Percentiles rank a stretch among this genome's conserved stretches.
Conservation (phyloP, 2,888 invertebrate genomes). For the Labia minor region DNA sequence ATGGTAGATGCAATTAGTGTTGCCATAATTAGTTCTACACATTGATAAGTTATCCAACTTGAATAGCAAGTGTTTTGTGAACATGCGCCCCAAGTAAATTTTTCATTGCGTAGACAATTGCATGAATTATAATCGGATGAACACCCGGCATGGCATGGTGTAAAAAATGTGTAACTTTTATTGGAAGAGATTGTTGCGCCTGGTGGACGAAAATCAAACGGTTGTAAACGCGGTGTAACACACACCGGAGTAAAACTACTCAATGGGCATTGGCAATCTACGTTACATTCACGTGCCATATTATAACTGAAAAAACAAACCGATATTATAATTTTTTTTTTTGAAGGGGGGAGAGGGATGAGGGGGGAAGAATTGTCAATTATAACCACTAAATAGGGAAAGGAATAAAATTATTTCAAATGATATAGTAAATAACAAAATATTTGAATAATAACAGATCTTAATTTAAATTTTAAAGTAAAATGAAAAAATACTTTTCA, state of each 20-base stretch:
- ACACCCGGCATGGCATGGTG: constrained; percentile 66
- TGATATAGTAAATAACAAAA: no score
- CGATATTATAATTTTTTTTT: no score
- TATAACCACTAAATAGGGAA: no score
- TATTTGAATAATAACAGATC: no score
- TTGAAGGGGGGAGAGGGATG: no score
- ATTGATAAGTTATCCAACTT: constrained; percentile 39
- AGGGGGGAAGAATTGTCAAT: no score
- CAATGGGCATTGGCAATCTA: constrained; percentile 42
- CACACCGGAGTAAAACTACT: constrained; percentile 53
- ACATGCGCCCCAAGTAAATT: constrained; percentile 43
- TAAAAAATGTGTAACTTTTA: constrained; percentile 48
- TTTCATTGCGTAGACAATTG: constrained; percentile 31
- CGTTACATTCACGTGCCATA: constrained; percentile 43
- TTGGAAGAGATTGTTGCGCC: constrained; percentile 34
- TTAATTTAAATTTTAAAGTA: no score
- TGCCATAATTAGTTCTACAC: constrained; percentile 28
- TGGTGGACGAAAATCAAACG: background rate
- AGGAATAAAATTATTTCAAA: no score
- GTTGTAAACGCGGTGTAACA: constrained; percentile 26
- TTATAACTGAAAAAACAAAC: constrained; percentile 28
- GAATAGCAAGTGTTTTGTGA: constrained; percentile 39
- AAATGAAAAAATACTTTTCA: no score
- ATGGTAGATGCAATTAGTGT: constrained; percentile 35
- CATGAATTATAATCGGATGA: constrained; percentile 23